Percentiles rank a stretch among this genome's conserved stretches.
Conservation (phyloP, 2,113 vertebrate species). For the Calidris pygmaea region DNA sequence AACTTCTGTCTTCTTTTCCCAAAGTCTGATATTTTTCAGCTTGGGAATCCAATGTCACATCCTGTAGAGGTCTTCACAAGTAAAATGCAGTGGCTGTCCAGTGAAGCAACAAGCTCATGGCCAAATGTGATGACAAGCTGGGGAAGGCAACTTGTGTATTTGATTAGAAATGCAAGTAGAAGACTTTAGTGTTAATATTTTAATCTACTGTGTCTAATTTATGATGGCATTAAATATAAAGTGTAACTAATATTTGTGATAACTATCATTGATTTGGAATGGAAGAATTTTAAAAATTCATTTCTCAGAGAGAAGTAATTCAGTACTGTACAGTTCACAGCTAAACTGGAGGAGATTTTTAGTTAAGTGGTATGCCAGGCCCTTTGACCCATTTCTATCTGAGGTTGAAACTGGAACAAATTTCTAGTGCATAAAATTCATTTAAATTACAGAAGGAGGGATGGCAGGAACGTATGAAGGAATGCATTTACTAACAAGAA, state of each 20-base stretch:
- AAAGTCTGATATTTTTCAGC: background rate
- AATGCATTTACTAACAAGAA: background rate
- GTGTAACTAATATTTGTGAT: background rate
- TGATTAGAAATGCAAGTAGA: background rate
- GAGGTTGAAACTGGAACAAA: background rate
- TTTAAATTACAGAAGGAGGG: background rate
- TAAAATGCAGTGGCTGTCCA: background rate
- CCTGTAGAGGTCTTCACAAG: background rate
- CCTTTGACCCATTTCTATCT: background rate
- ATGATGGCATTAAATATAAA: background rate
- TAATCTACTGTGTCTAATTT: background rate
- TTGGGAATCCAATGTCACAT: background rate
- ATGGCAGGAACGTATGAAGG: background rate
- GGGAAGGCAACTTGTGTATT: background rate
- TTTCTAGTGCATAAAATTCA: background rate
- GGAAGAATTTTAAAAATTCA: background rate
- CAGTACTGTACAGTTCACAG: background rate
- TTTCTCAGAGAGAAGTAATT: background rate
- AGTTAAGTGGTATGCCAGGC: background rate
- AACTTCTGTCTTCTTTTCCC: background rate
- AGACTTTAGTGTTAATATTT: background rate
- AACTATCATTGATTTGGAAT: background rate
- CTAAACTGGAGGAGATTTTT: background rate
- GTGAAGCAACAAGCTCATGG: background rate
- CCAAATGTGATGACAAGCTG: background rate